Evolutionary conservation across 2,113 vertebrate species (phyloP), one percentile per base, ranked within the genome.

Genomic region (Papio anubis): DNA sequence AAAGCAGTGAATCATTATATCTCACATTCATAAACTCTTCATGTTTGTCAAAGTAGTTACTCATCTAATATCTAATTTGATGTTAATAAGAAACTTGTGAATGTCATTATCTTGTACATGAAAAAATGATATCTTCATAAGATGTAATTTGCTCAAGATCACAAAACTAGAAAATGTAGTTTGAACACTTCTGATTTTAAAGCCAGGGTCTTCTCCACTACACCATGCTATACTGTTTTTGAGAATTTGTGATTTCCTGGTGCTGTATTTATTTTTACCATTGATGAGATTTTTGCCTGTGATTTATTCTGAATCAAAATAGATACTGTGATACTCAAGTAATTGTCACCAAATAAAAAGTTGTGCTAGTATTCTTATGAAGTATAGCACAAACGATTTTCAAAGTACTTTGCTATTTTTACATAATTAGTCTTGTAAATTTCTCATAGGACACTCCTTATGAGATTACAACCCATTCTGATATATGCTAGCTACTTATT

Each of bases 181-280:
- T 61, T n/a, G 17, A 93, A 45, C 20, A 57, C 30, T 84, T 32
- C 50, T 87, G 21, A 89, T 79, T 78, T 93, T 82, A 94, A 92
- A 89, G 27, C 10, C 7, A 73, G 5, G 8, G 25, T 88, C 30
- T 82, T 94, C 88, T 32, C 45, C 40, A 81, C 5, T 30, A 9
- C 8, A 61, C 32, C 2, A 8, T 9, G 9, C 93, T 98, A 72
- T 94, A 84, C 86, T 72, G 73, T 90, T 84, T 95, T 25, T 88
- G 79, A 95, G 81, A 96, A 97, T 79, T 48, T 94, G 78, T 97
- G 92, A 87, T 93, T 89, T 89, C 32, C 35, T 75, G 23, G 70
- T 43, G 23, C 38, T 93, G 78, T 38, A 21, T 80, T 50, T 27
- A 43, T 85, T 72, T 70, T 55, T 6, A 38, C 55, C 20, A 10